Conservation (phyloP, 1,140 invertebrate genomes). For the Lamellibrachia luymesi region DNA sequence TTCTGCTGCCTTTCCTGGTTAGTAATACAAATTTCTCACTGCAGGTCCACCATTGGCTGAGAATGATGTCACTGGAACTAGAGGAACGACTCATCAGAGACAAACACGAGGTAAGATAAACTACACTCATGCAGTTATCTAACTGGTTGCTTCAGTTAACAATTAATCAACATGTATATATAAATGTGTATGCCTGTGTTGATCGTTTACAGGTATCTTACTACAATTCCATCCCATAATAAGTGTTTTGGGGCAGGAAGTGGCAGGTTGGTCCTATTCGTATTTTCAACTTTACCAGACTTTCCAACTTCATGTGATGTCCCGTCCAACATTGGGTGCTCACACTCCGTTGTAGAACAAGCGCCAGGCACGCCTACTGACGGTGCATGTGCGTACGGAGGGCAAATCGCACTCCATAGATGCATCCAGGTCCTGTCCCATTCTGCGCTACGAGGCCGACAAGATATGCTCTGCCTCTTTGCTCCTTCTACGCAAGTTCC, state of each 20-base stretch:
- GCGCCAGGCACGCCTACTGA: background rate
- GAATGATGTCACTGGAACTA: conserved; percentile 77
- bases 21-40: conserved; percentile 23
- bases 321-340: no score
- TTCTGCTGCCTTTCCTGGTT: background rate
- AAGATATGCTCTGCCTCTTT: background rate
- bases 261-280: no score
- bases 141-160: no score
- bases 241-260: no score
- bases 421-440: background rate
- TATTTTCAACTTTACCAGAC: no score
- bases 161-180: no score
- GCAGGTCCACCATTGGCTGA: conserved; percentile 73
- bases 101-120: conserved; percentile 50
- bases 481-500: background rate
- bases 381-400: background rate
- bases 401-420: background rate
- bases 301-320: no score
- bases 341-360: background rate
- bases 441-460: background rate
- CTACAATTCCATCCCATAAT: no score
- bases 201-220: no score
- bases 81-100: conserved; percentile 82
- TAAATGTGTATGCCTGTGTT: no score
- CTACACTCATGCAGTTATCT: no score